Base-by-base conservation (phyloP, 2,888 invertebrate genomes). In the Syrista parreyssii region DNA sequence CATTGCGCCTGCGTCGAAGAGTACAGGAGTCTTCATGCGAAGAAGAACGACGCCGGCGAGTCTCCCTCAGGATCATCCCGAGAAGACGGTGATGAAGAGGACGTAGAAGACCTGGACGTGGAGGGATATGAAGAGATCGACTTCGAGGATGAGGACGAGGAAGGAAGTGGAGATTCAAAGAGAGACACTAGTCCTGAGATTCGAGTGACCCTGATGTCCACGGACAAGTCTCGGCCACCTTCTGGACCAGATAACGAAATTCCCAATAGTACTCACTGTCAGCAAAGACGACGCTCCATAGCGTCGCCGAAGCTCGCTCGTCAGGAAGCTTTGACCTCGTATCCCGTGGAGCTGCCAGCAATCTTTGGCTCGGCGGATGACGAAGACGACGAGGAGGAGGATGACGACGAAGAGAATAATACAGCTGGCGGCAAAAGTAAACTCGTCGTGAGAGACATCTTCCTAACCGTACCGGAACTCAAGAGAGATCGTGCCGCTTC, bases 401-500 rank as follows among this genome's bases (percentile, higher is more conserved):
- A 79, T 12, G 82, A 81, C 32, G 81, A 84, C 30, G 83, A 79
- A 6, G 79, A 79, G 68, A 73, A 73, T 75, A 35, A 75, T 31
- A 12, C 75, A 73, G 31, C 71, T 12, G 71, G 33, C 12, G 71
- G 23, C 33, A 85, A 85, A 34, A 79, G 80, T 33, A 85, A 84
- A 68, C 86, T 92, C 79, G 91, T 94, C 74, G 95, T 96, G 11
- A 93, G 95, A 80, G 96, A 96, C 86, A 95, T 96, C 82, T 96
- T 95, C 89, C 92, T 96, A 73, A 94, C 96, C 79, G 97, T 97
- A 80, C 97, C 97, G 69, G 96, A 97, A 87, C 91, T 97, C 83
- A 96, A 95, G 89, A 94, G 97, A 35, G 97, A 97, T 89, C 94
- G 97, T 31, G 97, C 97, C 31, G 97, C 97, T 55, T 97, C 97